Evolutionary conservation across 2,113 vertebrate species (phyloP), one percentile per base, ranked within the genome.

Genomic region (Octodon degus): DNA sequence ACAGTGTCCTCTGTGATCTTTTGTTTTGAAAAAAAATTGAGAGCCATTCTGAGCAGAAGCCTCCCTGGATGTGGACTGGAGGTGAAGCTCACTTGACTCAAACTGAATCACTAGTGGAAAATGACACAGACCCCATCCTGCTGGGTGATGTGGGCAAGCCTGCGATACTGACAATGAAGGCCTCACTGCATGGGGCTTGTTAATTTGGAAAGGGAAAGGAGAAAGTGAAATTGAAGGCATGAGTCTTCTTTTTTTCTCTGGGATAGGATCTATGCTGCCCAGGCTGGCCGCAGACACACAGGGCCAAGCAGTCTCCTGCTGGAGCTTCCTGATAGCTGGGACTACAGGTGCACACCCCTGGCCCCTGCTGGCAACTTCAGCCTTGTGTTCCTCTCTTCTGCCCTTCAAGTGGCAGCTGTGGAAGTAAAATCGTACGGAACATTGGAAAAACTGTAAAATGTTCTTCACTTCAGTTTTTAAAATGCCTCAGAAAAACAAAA

Each of bases 1-100:
- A 90, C n/a, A 55, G 83, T 81, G 58, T 77, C 30, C 25, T 60
- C 50, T 86, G 27, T 22, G 47, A 94, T 87, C 76, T 88, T 94
- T 40, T 77, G 62, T 58, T 92, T 53, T 58, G 58, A 98, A 97
- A 92, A 92, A 95, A 97, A 98, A 93, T 17, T 53, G 47, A 24
- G 95, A 92, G 79, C 47, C 27, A 34, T 92, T 85, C 60, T 11
- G 80, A 83, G 81, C 81, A 85, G 76, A 82, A 72, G 79, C 70
- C 30, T 0, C 72, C 82, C 17, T 0, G 0, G 2, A 30, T 68
- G 22, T 32, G 72, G 58, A 30, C 14, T 32, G 90, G 76, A 91
- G 34, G 55, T 86, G 8, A 76, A 91, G 34, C 58, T 98, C 91
- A 68, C n/a, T 20, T 9, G 93, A 72, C 4, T 67, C 62, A 40